Percentiles rank a stretch among this genome's conserved stretches.
These are phyloP conservation scores for Chrysina gloriosa DNA, from an alignment of 2,888 invertebrate species.

Conservation along the genomic window DNA sequence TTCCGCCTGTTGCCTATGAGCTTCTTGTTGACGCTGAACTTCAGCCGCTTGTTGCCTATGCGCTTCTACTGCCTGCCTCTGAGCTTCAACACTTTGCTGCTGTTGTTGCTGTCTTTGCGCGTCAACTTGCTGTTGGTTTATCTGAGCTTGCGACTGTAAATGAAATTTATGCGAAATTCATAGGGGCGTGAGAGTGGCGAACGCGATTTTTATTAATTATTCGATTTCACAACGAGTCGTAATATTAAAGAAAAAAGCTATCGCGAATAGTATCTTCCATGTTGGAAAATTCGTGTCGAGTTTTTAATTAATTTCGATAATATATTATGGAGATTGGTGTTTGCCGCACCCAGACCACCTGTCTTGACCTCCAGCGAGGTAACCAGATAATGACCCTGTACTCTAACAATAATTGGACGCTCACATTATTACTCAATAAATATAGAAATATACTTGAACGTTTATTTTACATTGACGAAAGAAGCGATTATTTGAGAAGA, in stretches of 20 bases:
- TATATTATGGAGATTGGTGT: conserved; percentile 47
- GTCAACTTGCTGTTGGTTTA: conserved; percentile 57
- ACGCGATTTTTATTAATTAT: background rate
- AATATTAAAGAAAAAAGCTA: background rate
- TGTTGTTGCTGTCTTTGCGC: conserved; percentile 59
- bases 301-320: conserved; percentile 39
- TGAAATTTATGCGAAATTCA: conserved; percentile 21
- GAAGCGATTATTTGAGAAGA: conserved; percentile 18
- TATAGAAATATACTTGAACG: conserved; percentile 8
- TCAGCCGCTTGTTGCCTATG: conserved; percentile 57
- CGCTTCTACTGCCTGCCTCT: conserved; percentile 44
- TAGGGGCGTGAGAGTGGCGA: conserved; percentile 9
- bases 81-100: conserved; percentile 50
- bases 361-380: conserved; percentile 59
- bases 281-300: conserved; percentile 1
- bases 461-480: conserved; percentile 25
- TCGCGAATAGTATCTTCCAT: conserved; percentile 8
- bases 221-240: background rate
- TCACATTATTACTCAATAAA: conserved; percentile 32
- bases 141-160: conserved; percentile 54
- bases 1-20: conserved; percentile 54
- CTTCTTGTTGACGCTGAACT: conserved; percentile 57
- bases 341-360: conserved; percentile 60
- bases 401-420: conserved; percentile 41
- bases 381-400: conserved; percentile 58